phyloP scores from a whole-genome alignment of 2,888 invertebrate genomes.

The Apotomis capreana region DNA sequence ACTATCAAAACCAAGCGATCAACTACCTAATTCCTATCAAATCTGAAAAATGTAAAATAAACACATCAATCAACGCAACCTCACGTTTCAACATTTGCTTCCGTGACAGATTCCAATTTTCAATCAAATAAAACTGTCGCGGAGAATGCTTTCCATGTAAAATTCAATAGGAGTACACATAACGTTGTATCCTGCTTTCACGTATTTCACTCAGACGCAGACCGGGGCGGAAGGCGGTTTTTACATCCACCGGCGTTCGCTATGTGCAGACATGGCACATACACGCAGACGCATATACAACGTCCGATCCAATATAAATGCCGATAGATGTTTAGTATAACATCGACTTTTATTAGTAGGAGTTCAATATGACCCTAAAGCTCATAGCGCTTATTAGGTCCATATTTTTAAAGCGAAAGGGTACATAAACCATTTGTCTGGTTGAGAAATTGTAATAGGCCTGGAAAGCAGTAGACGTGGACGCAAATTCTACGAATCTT shows the following conservation, averaged over 20 bases:
- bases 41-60: neutral
- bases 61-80: constrained; percentile 18
- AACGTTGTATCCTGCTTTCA: constrained; percentile 30
- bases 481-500: too few species aligned
- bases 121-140: constrained; percentile 27
- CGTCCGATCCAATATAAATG: neutral
- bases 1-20: too few species aligned
- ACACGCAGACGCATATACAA: neutral
- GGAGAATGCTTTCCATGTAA: constrained; percentile 25
- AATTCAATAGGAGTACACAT: constrained; percentile 24
- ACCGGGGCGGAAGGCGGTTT: constrained; percentile 65
- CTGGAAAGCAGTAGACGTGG: too few species aligned
- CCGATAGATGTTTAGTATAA: too few species aligned
- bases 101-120: constrained; percentile 13
- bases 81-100: constrained; percentile 8
- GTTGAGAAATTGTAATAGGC: too few species aligned
- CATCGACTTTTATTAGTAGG: too few species aligned
- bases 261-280: constrained; percentile 48
- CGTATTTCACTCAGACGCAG: constrained; percentile 40
- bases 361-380: too few species aligned
- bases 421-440: too few species aligned
- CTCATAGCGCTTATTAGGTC: too few species aligned
- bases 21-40: neutral
- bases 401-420: too few species aligned
- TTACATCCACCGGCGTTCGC: constrained; percentile 52